A percentile compares a stretch with the other conserved stretches of the same genome.
Conservation (phyloP, 2,888 invertebrate genomes). For the Chironomus riparius region DNA sequence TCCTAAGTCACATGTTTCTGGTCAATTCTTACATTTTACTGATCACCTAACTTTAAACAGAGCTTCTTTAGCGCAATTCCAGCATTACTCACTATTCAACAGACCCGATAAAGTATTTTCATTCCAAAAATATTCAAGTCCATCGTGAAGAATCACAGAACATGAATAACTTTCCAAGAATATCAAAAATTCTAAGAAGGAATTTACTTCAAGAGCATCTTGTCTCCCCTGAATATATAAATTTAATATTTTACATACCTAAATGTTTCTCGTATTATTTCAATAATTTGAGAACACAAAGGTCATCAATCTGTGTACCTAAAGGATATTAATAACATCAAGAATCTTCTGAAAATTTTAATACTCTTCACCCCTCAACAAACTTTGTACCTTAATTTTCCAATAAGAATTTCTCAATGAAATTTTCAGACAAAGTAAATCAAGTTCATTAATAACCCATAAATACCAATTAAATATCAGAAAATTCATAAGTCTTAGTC, state of each 20-base stretch:
- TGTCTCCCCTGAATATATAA: too few relatives aligned
- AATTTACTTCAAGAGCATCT: too few relatives aligned
- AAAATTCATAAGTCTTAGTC: constrained; percentile 2
- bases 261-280: too few relatives aligned
- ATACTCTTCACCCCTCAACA: not conserved
- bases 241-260: too few relatives aligned
- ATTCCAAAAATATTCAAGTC: too few relatives aligned
- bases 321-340: too few relatives aligned
- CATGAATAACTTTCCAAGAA: not conserved
- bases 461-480: not conserved
- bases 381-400: not conserved
- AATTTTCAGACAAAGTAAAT: not conserved
- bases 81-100: too few relatives aligned
- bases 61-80: too few relatives aligned
- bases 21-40: too few relatives aligned
- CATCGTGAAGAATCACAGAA: not conserved
- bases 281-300: not conserved
- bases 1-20: too few relatives aligned
- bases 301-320: not conserved
- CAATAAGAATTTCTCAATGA: not conserved
- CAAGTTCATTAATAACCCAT: constrained; percentile 5
- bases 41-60: too few relatives aligned
- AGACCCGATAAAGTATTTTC: too few relatives aligned
- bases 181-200: not conserved
- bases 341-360: not conserved